Conservation (phyloP, 2,113 vertebrate genomes). For the Pyrgilauda ruficollis region DNA sequence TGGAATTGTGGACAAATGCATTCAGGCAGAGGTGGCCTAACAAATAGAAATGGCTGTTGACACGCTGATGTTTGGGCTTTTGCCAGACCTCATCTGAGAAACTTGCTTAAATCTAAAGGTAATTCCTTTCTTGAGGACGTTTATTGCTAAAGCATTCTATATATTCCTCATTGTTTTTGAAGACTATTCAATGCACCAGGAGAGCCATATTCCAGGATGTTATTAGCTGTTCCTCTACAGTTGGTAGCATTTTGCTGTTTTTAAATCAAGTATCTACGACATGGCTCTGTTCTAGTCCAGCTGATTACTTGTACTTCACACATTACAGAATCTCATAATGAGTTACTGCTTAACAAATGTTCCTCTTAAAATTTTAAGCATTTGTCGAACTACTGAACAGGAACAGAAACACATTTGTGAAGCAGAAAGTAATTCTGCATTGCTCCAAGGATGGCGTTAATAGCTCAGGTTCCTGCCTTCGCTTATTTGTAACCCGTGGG, state of each 20-base stretch:
- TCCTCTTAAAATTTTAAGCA: conserved; percentile 9
- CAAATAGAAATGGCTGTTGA: background rate
- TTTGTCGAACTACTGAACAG: conserved; percentile 27
- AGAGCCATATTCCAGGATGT: background rate
- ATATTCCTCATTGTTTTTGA: background rate
- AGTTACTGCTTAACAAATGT: conserved; percentile 23
- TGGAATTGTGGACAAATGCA: background rate
- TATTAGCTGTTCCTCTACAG: conserved; percentile 27
- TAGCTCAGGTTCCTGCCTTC: background rate
- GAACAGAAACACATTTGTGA: conserved; percentile 22
- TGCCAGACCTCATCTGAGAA: background rate
- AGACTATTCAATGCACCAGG: background rate
- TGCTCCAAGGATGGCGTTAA: background rate
- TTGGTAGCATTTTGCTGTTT: conserved; percentile 19
- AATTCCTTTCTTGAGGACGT: background rate
- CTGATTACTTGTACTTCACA: conserved; percentile 40
- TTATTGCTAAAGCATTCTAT: background rate
- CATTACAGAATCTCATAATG: conserved; percentile 23
- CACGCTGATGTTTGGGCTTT: background rate
- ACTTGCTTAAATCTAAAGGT: conserved; percentile 9
- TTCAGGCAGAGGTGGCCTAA: background rate
- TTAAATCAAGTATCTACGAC: conserved; percentile 27
- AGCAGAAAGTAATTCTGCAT: background rate
- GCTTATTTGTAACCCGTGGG: background rate
- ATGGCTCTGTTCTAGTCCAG: background rate